phyloP scores from a whole-genome alignment of 2,888 invertebrate genomes.

The Capitulum mitella region DNA sequence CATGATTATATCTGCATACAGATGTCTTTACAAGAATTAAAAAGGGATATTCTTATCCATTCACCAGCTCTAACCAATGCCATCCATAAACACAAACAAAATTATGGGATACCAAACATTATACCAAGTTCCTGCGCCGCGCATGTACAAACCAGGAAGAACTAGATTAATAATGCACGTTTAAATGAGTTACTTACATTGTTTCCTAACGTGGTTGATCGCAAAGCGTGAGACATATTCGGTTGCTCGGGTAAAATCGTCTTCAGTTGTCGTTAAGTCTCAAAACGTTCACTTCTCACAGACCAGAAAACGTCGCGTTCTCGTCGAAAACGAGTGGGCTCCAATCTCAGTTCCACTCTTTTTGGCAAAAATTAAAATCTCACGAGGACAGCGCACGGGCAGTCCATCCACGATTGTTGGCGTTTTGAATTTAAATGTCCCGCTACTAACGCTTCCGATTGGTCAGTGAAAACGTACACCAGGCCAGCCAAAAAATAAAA shows the following conservation, averaged over 20 bases:
- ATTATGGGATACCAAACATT: too few relatives aligned
- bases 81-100: too few relatives aligned
- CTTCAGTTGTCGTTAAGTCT: neutral
- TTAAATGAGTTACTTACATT: neutral
- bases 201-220: neutral
- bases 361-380: neutral
- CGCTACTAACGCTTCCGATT: neutral
- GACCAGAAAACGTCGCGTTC: neutral
- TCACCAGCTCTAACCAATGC: too few relatives aligned
- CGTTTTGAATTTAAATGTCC: constrained; percentile 8
- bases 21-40: too few relatives aligned
- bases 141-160: too few relatives aligned
- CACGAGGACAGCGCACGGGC: neutral
- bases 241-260: neutral
- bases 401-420: neutral
- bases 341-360: neutral
- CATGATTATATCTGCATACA: too few relatives aligned
- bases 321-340: neutral
- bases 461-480: neutral
- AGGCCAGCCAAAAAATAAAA: too few relatives aligned
- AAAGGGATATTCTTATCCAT: too few relatives aligned
- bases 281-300: neutral
- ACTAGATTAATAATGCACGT: too few relatives aligned
- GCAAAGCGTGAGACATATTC: neutral
- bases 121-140: too few relatives aligned